These are phyloP conservation scores for Leptinotarsa peninsularis DNA, from an alignment of 2,888 invertebrate species.

Conservation along the genomic window DNA sequence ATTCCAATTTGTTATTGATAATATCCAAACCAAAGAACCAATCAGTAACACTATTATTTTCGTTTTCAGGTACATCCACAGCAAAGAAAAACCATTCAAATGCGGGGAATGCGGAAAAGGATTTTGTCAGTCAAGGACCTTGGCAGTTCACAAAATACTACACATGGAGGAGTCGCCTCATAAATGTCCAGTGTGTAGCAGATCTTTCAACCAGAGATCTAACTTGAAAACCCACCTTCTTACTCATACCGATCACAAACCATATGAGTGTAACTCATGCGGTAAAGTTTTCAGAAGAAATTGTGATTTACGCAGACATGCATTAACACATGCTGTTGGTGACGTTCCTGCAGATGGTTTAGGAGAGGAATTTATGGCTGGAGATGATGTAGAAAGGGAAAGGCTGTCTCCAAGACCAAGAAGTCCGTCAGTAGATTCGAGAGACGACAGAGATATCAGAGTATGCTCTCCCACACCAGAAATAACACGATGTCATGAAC, in stretches of 20 bases:
- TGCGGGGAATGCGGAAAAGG: slow-evolving; percentile 98
- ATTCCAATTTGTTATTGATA: not conserved
- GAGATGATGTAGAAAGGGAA: slow-evolving; percentile 62
- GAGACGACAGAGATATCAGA: slow-evolving; percentile 64
- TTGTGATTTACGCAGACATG: slow-evolving; percentile 90
- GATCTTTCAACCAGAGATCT: slow-evolving; percentile 92
- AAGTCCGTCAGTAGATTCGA: slow-evolving; percentile 59
- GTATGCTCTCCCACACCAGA: slow-evolving; percentile 70
- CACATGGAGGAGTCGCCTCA: slow-evolving; percentile 95
- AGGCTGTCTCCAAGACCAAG: slow-evolving; percentile 60
- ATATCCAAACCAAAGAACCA: not conserved
- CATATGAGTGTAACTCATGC: slow-evolving; percentile 62
- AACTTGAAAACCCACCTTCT: slow-evolving; percentile 91
- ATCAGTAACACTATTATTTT: not conserved
- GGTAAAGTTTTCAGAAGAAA: slow-evolving; percentile 72
- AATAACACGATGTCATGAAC: slow-evolving; percentile 76
- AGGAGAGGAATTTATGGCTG: slow-evolving; percentile 63
- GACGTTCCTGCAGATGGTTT: slow-evolving; percentile 81
- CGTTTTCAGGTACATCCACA: slow-evolving; percentile 89
- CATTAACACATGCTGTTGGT: slow-evolving; percentile 89
- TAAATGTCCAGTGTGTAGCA: slow-evolving; percentile 90
- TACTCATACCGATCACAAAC: slow-evolving; percentile 81
- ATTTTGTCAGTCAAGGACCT: slow-evolving; percentile 95
- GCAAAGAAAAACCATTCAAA: slow-evolving; percentile 98
- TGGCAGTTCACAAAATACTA: slow-evolving; percentile 95